A percentile compares a stretch with the other conserved stretches of the same genome.
These are phyloP conservation scores for Edolisoma coerulescens DNA, from an alignment of 2,113 vertebrate genomes.

Conservation along the genomic window DNA sequence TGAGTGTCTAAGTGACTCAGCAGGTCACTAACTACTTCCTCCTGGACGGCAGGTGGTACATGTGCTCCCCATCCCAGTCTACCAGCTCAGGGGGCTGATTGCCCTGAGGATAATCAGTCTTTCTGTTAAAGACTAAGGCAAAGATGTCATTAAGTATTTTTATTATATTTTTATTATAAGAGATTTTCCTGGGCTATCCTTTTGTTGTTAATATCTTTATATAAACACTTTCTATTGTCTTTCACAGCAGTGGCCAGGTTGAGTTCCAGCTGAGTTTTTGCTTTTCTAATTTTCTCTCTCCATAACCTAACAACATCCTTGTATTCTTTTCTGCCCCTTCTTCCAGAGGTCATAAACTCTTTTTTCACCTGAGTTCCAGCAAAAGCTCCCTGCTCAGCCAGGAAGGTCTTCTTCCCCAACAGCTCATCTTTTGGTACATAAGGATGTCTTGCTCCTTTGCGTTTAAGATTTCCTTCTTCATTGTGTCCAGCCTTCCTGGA, in stretches of 20 bases:
- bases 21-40: not conserved
- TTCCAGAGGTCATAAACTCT: not conserved
- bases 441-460: not conserved
- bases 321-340: not conserved
- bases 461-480: not conserved
- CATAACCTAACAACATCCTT: not conserved
- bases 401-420: not conserved
- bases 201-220: not conserved
- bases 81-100: not conserved
- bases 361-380: not conserved
- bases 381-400: not conserved
- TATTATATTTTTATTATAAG: no score
- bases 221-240: not conserved
- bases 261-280: not conserved
- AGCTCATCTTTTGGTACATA: not conserved
- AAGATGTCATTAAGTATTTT: not conserved
- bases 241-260: not conserved
- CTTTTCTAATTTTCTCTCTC: not conserved
- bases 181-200: not conserved
- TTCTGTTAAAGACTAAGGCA: not conserved
- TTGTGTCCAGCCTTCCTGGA: not conserved
- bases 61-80: not conserved
- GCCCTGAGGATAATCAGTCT: not conserved
- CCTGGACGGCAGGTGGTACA: not conserved
- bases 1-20: not conserved